Evolutionary conservation across 2,888 invertebrate genomes (phyloP), one percentile per base, ranked within the genome.

Genomic region (Lapara coniferarum): DNA sequence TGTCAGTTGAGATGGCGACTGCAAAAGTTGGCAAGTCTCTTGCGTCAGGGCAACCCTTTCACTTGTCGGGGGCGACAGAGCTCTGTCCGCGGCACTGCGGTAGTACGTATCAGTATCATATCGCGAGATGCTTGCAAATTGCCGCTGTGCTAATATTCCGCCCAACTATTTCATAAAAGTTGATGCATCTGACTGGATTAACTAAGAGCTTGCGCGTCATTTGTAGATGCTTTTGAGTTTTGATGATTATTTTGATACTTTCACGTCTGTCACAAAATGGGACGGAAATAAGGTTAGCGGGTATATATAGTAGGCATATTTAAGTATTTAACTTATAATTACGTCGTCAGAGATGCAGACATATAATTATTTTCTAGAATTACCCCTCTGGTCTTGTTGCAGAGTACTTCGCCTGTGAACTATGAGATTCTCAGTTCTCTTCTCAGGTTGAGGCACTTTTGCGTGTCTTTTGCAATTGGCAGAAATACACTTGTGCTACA

Each of bases 1-100:
- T 63, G 63, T 63, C 63, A 63, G 68, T 46, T 63, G 59, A 63
- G 53, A 63, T 63, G 59, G 53, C 19, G 19, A 55, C 55, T 55
- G 55, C 68, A 19, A 58, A 56, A 30, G 37, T 59, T 52, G 52
- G 58, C 68, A 53, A 69, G 68, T 69, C 53, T 63, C 68, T 69
- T 69, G 68, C 68, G 59, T 69, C 68, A 69, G 52, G 68, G 57
- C 16, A 69, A 63, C 68, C 68, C 68, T 69, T 69, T 69, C 68
- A 69, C 68, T 69, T 59, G 68, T 63, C 59, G 52, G 59, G 59
- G 63, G 59, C 59, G 52, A 46, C 63, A 63, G 63, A 69, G 44
- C 59, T 52, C 59, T 19, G 52, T 19, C 55, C 67, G 56, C 67
- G 37, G 56, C 63, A 44, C 52, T 66, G 66, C 52, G 56, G 46